Evolutionary conservation across 2,888 invertebrate genomes (phyloP), one percentile per base, ranked within the genome.

Genomic region (Argyresthia goedartella): DNA sequence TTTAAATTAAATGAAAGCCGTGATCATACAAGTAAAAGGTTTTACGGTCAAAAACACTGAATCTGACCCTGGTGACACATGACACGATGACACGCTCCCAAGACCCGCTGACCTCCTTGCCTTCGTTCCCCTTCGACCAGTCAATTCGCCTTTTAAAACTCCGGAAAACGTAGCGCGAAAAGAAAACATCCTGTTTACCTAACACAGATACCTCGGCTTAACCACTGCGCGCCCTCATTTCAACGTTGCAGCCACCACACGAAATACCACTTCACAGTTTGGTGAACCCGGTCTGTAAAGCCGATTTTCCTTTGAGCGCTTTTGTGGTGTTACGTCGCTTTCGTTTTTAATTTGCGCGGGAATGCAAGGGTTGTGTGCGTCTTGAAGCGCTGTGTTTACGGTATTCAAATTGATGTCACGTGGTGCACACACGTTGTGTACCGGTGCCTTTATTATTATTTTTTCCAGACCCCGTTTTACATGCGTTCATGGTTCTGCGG

Each of bases 61-160:
- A 25, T 25, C 25, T 6, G 25, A 25, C 25, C 25, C 25, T 25
- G 25, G 25, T 25, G 25, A 25, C 85, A 75, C 75, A 68, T 81
- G 81, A 70, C 75, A 76, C 81, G 82, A 84, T 81, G 82, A 84
- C 80, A 81, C 70, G 73, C 66, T 60, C 65, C 66, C 65, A 68
- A 77, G 76, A 76, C 81, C 80, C 67, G 79, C 77, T 85, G 85
- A 84, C 85, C 86, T 73, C 79, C 69, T 85, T 85, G 77, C 75
- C 74, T 70, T 68, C 72, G 73, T 68, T 73, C 76, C 76, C 68
- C 73, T 73, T 78, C 73, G 67, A 80, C 84, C 71, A 79, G 82
- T 84, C 80, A 84, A 85, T 85, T 84, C 81, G 75, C 76, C 73
- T 79, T 74, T 75, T 76, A 82, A 80, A 84, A 84, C 74, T 74